These are phyloP conservation scores for Petrocephalus sullivani DNA, from an alignment of 2,797 vertebrate genomes.

Conservation along the genomic window DNA sequence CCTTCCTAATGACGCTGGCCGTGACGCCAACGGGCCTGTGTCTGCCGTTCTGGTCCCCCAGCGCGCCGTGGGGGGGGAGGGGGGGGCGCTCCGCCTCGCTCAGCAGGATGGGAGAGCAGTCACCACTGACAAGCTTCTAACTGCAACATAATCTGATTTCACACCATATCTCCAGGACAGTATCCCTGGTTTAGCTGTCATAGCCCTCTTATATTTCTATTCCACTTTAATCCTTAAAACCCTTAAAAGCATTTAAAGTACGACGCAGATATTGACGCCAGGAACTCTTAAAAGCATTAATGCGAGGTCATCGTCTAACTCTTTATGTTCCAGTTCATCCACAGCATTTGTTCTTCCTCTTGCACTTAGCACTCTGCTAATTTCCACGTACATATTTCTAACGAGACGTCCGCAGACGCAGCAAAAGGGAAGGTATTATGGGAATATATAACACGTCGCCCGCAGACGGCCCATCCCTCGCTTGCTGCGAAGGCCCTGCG, in stretches of 20 bases:
- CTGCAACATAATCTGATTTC: slow-evolving; percentile 39
- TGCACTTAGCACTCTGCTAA: background rate
- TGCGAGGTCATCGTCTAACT: background rate
- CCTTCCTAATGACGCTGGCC: background rate
- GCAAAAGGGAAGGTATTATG: background rate
- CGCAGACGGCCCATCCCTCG: background rate
- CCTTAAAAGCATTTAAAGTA: slow-evolving; percentile 13
- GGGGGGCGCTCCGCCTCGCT: background rate
- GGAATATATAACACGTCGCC: background rate
- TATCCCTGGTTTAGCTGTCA: slow-evolving; percentile 22
- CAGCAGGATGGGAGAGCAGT: slow-evolving; percentile 36
- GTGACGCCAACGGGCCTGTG: background rate
- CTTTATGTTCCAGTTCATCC: background rate
- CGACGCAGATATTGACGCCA: background rate
- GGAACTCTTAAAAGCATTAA: slow-evolving; percentile 8
- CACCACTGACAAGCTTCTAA: slow-evolving; percentile 45
- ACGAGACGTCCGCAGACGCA: background rate
- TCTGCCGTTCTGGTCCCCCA: slow-evolving; percentile 17
- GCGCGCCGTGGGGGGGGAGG: background rate
- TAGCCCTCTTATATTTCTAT: background rate
- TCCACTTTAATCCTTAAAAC: background rate
- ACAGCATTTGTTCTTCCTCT: background rate
- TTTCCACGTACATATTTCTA: background rate
- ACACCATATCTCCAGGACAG: slow-evolving; percentile 27
- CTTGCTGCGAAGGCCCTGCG: background rate